phyloP scores from a whole-genome alignment of 2,888 invertebrate genomes.

The Apodemia hepburni region DNA sequence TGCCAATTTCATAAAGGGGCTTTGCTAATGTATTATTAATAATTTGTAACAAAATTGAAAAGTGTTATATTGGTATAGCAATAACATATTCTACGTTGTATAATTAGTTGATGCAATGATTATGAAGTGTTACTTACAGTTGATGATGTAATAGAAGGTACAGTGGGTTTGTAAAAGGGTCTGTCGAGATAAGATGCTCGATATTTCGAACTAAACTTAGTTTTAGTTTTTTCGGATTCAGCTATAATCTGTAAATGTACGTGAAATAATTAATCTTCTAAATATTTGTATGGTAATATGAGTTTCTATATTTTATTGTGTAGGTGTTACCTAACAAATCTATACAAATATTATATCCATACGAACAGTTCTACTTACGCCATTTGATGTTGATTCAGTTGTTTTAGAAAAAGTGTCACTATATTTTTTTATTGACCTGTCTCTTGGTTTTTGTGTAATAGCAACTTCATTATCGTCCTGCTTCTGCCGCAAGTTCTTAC shows the following conservation, averaged over 20 bases:
- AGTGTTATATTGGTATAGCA: background rate
- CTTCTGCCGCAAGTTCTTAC: conserved; percentile 43
- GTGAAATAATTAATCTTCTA: background rate
- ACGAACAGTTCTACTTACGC: conserved; percentile 50
- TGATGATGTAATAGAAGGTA: conserved; percentile 79
- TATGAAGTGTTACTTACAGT: conserved; percentile 61
- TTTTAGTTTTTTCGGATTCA: conserved; percentile 69
- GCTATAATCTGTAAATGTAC: conserved; percentile 59
- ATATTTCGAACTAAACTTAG: conserved; percentile 81
- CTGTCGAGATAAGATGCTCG: conserved; percentile 74
- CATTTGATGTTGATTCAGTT: conserved; percentile 63
- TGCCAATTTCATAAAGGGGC: conserved; percentile 76
- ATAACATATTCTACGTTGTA: conserved; percentile 20
- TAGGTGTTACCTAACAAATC: conserved; percentile 12
- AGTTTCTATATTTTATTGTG: too few relatives aligned
- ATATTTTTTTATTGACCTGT: conserved; percentile 53
- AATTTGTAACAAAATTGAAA: background rate
- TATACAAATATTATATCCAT: conserved; percentile 12
- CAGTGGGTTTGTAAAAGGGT: conserved; percentile 82
- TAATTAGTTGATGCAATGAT: conserved; percentile 7
- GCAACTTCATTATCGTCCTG: conserved; percentile 40
- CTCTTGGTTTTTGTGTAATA: conserved; percentile 44
- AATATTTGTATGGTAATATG: background rate
- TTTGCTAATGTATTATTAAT: conserved; percentile 45
- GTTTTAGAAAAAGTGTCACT: conserved; percentile 62